Percentiles rank a stretch among this genome's conserved stretches.
Conservation (phyloP, 2,888 invertebrate species). For the Oscheius sp. region DNA sequence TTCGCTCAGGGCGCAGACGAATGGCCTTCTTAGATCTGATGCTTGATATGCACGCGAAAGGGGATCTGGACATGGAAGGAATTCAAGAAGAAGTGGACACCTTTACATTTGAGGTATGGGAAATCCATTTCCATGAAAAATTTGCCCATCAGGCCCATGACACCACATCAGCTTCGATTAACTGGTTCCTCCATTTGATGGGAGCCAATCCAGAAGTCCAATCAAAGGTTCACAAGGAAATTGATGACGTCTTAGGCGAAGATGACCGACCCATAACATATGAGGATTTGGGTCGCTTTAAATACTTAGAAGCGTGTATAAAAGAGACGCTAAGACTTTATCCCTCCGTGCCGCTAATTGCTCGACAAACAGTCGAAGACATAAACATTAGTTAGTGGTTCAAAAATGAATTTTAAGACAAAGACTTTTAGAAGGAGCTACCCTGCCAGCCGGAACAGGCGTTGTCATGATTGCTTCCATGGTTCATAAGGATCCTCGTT, state of each 20-base stretch:
- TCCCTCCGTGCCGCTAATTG: conserved; percentile 72
- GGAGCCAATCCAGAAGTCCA: conserved; percentile 87
- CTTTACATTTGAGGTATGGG: conserved; percentile 70
- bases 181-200: conserved; percentile 86
- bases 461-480: conserved; percentile 71
- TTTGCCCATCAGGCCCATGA: conserved; percentile 82
- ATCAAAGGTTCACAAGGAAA: conserved; percentile 75
- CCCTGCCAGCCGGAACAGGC: conserved; percentile 73
- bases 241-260: conserved; percentile 71
- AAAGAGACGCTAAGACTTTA: conserved; percentile 72
- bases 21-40: conserved; percentile 75
- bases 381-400: conserved; percentile 57
- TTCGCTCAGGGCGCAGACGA: conserved; percentile 49
- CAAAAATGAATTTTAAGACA: neutral
- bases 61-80: conserved; percentile 68
- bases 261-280: conserved; percentile 73
- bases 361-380: conserved; percentile 73
- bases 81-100: conserved; percentile 73
- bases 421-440: conserved; percentile 55
- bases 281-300: conserved; percentile 75
- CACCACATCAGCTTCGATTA: conserved; percentile 87
- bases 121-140: too few species aligned
- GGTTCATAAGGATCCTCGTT: conserved; percentile 73
- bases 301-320: conserved; percentile 74
- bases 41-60: conserved; percentile 72